These are phyloP conservation scores for Orchesellides sinensis DNA, from an alignment of 2,888 invertebrate species.

Conservation along the genomic window DNA sequence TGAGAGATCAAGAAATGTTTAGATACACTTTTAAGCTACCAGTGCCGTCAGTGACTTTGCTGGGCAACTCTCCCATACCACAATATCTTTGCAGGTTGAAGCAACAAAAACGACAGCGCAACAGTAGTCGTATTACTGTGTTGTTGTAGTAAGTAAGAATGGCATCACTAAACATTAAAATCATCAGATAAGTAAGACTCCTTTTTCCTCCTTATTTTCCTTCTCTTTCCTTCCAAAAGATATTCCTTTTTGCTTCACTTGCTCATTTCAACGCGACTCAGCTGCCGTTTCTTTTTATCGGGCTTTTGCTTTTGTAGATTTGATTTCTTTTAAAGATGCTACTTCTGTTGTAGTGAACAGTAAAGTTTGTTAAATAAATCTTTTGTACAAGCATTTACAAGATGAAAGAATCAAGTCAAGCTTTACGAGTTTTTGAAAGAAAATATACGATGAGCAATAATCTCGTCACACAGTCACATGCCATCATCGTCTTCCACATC, in stretches of 20 bases:
- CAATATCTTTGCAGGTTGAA: slow-evolving; percentile 7
- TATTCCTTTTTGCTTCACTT: slow-evolving; percentile 18
- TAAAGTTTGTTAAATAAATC: slow-evolving; percentile 35
- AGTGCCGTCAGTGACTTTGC: slow-evolving; percentile 21
- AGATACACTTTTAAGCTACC: slow-evolving; percentile 37
- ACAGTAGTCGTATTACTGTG: neutral
- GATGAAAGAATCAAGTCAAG: slow-evolving; percentile 7
- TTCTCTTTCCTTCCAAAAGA: slow-evolving; percentile 2
- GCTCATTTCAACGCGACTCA: slow-evolving; percentile 8
- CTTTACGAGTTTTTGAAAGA: neutral
- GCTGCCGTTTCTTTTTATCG: slow-evolving; percentile 15
- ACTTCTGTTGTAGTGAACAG: neutral
- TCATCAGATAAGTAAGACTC: slow-evolving; percentile 56
- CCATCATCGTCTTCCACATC: slow-evolving; percentile 42
- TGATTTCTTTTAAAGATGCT: neutral
- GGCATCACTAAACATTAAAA: slow-evolving; percentile 60
- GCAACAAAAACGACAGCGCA: slow-evolving; percentile 4
- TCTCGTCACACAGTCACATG: slow-evolving; percentile 58
- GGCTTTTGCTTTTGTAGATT: slow-evolving; percentile 2
- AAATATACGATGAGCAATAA: slow-evolving; percentile 29
- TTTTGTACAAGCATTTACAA: neutral
- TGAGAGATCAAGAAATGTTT: slow-evolving; percentile 62
- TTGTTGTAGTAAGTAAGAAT: slow-evolving; percentile 24
- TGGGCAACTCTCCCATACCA: slow-evolving; percentile 11
- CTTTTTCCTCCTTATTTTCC: neutral